Conservation (phyloP, 2,113 vertebrate species). For the Pachyramphus minor region DNA sequence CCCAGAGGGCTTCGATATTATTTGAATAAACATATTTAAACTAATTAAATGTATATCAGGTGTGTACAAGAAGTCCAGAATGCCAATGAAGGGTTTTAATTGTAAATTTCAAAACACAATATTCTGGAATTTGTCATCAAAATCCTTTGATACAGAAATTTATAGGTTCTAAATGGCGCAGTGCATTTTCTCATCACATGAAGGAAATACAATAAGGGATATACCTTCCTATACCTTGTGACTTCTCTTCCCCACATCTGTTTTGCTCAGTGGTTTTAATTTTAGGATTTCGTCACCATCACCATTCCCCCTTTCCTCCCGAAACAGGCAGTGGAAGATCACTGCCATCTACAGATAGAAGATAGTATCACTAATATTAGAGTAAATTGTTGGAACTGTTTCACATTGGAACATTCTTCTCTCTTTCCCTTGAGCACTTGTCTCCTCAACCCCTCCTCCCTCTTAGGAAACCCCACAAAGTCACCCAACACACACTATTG, state of each 20-base stretch:
- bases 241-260: background rate
- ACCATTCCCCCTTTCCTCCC: background rate
- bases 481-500: background rate
- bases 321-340: constrained; percentile 38
- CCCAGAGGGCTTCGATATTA: background rate
- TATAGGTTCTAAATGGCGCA: background rate
- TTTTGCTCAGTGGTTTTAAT: constrained; percentile 5
- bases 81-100: background rate
- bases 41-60: background rate
- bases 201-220: background rate
- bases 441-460: background rate
- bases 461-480: background rate
- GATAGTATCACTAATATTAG: constrained; percentile 9
- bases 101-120: background rate
- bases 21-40: background rate
- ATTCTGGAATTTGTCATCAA: constrained; percentile 1
- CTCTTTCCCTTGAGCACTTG: background rate
- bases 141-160: background rate
- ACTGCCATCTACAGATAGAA: constrained; percentile 64
- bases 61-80: background rate
- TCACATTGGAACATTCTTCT: background rate
- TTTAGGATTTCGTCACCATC: background rate
- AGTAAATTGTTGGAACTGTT: background rate
- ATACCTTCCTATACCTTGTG: background rate
- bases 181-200: background rate